phyloP scores from a whole-genome alignment of 2,888 invertebrate species.

The Leptinotarsa juncta region DNA sequence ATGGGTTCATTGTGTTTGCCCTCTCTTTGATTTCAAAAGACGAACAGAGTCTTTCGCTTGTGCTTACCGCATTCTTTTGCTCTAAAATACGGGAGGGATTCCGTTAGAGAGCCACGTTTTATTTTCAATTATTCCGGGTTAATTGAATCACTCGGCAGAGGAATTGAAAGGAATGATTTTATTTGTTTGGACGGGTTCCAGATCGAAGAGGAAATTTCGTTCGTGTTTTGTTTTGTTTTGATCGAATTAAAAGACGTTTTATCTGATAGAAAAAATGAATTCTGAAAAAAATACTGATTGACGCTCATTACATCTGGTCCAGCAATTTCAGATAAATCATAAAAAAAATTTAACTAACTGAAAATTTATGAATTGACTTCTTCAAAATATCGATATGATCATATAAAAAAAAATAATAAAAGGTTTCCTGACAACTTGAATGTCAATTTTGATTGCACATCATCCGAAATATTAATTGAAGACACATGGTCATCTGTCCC shows the following conservation, averaged over 20 bases:
- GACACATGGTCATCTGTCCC: no score
- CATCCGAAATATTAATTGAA: no score
- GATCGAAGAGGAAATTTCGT: not conserved
- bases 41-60: constrained; percentile 37
- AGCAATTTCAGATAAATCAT: no score
- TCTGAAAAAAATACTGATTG: no score
- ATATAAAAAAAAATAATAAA: no score
- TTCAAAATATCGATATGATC: no score
- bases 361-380: no score
- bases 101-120: not conserved
- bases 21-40: constrained; percentile 44
- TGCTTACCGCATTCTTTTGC: not conserved
- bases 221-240: not conserved
- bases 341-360: no score
- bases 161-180: constrained; percentile 8
- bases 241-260: not conserved
- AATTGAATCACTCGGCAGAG: not conserved
- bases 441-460: no score
- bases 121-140: constrained; percentile 14
- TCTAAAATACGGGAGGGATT: constrained; percentile 5
- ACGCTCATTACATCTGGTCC: no score
- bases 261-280: not conserved
- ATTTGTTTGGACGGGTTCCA: not conserved
- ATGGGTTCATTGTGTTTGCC: constrained; percentile 53
- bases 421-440: no score